Evolutionary conservation across 2,888 invertebrate genomes (phyloP), one percentile per base, ranked within the genome.

Genomic region (Sinhomidia bicolor): DNA sequence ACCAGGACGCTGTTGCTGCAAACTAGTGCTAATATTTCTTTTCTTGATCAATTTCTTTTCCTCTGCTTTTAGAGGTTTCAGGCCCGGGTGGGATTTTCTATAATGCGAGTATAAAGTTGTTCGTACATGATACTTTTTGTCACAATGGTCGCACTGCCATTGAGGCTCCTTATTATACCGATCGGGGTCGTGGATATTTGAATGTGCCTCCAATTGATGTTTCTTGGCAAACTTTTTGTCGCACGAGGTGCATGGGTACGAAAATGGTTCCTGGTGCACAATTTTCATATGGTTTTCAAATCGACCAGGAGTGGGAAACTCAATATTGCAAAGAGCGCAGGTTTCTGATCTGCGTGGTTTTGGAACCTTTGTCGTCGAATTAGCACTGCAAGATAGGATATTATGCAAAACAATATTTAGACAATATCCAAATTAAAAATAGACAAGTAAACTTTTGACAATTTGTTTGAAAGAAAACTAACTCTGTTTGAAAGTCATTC

Each of bases 81-180:
- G 0, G 2, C 62, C 62, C 44, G 29, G 26, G 17, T 81, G 80
- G 0, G 2, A 5, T 36, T 2, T 62, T 41, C 26, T 81, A 23
- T 14, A 17, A 62, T 81, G 80, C 6, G 12, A 4, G 41, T 81
- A 17, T 10, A 62, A n/a, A 17, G 41, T 62, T 6, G 20, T 23
- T 62, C 51, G 5, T 0, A 81, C 17, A 26, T 81, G 80, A n/a
- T 81, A 81, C 32, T 20, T 23, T 62, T 81, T 81, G 26, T 41
- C 60, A 26, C 80, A 81, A 5, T 14, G 41, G 20, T 17, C 80
- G 23, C 62, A 81, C 12, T 7, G 12, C 10, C 12, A 81, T 17
- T 36, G 1, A 7, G 62, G 62, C 23, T 62, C 62, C 3, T 62
- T 62, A 9, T 41, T 41, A 44, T 29, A 81, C 9, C 80, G 4